Evolutionary conservation across 2,113 vertebrate species (phyloP).

Genomic region (Cyphomyrus discorhynchus): DNA sequence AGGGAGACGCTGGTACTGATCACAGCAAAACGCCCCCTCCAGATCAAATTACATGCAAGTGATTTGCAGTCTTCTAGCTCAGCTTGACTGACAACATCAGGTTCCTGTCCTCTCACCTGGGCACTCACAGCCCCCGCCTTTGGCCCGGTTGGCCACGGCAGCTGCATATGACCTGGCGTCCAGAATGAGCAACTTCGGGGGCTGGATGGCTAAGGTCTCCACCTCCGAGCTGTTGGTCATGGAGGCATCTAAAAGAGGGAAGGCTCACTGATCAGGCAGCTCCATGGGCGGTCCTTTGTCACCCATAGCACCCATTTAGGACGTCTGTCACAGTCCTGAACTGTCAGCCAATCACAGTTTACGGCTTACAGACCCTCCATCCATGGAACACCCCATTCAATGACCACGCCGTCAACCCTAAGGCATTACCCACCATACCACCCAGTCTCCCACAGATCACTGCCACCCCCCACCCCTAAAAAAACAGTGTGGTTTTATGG

Average conservation of each 20-base stretch:
- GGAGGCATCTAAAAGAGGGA: conserved; percentile 70
- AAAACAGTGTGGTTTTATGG: not conserved
- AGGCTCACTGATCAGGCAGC: conserved; percentile 5
- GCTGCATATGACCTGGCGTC: conserved; percentile 92
- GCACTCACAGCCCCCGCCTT: conserved; percentile 95
- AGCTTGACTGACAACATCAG: not conserved
- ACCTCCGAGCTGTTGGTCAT: conserved; percentile 79
- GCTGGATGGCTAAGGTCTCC: conserved; percentile 74
- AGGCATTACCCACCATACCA: not conserved
- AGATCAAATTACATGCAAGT: not conserved
- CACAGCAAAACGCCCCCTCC: not conserved
- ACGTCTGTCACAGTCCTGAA: not conserved
- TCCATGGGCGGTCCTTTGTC: not conserved
- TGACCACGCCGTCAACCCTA: not conserved
- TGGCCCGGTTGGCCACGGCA: conserved; percentile 92
- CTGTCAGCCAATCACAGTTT: not conserved
- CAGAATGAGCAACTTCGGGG: conserved; percentile 87
- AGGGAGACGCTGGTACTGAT: not conserved
- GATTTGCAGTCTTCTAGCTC: not conserved
- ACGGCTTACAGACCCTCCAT: not conserved
- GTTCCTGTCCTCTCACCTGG: conserved; percentile 67
- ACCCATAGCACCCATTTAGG: not conserved
- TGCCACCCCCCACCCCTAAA: not conserved
- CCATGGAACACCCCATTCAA: not conserved
- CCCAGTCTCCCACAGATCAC: not conserved